Evolutionary conservation across 1,140 invertebrate genomes (phyloP).

Genomic region (Drosophila guanche): DNA sequence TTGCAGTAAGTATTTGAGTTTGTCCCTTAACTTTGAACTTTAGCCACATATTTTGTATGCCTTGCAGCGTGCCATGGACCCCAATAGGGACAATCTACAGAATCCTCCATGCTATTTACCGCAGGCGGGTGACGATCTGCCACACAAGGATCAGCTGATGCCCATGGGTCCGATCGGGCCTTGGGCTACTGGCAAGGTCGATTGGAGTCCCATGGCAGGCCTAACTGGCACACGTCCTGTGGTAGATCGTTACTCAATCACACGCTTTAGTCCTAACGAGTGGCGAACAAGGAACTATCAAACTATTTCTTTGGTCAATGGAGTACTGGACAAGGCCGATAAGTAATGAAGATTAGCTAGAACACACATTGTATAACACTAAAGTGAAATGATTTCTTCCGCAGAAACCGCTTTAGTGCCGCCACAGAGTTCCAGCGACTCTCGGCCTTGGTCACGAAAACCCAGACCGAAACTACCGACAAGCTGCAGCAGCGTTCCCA

Average conservation of each 20-base stretch:
- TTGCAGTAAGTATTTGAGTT: slow-evolving; percentile 47
- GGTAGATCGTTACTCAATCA: slow-evolving; percentile 90
- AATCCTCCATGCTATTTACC: slow-evolving; percentile 85
- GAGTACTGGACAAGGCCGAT: slow-evolving; percentile 82
- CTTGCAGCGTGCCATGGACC: slow-evolving; percentile 53
- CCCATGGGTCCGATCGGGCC: slow-evolving; percentile 85
- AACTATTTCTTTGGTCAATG: slow-evolving; percentile 84
- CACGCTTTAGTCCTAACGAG: slow-evolving; percentile 87
- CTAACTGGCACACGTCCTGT: slow-evolving; percentile 89
- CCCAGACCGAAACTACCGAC: slow-evolving; percentile 87
- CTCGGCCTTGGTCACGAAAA: slow-evolving; percentile 86
- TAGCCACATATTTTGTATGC: not conserved
- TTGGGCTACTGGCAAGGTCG: slow-evolving; percentile 88
- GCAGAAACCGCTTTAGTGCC: slow-evolving; percentile 71
- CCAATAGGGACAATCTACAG: slow-evolving; percentile 66
- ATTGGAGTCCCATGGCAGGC: slow-evolving; percentile 87
- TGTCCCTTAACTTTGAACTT: not conserved
- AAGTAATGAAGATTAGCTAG: slow-evolving; percentile 36
- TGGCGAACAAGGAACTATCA: slow-evolving; percentile 88
- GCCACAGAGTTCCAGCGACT: slow-evolving; percentile 86
- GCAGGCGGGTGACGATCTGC: slow-evolving; percentile 84
- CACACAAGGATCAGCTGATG: slow-evolving; percentile 76
- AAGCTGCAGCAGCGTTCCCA: slow-evolving; percentile 86
- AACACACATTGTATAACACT: too few species aligned
- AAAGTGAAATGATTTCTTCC: not conserved